These are phyloP conservation scores for Lophius piscatorius DNA, from an alignment of 2,113 vertebrate genomes.

Conservation along the genomic window DNA sequence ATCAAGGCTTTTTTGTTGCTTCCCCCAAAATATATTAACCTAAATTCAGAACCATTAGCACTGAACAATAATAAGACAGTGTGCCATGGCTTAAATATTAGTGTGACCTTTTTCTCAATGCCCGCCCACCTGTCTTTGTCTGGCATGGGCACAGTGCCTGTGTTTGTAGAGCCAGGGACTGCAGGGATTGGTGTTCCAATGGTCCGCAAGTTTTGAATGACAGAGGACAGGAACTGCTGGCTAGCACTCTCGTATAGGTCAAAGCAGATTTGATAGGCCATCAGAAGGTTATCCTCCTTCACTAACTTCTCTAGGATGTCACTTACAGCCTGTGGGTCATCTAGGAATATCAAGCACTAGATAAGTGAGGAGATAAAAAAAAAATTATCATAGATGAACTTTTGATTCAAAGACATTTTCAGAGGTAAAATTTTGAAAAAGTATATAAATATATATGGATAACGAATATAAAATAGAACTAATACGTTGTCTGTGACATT, in stretches of 20 bases:
- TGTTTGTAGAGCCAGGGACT: conserved; percentile 96
- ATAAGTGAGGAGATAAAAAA: conserved; percentile 4
- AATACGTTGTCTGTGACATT: not conserved
- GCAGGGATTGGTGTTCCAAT: conserved; percentile 94
- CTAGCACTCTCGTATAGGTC: conserved; percentile 98
- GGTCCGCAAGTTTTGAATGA: conserved; percentile 94
- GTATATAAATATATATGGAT: not conserved
- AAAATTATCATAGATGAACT: not conserved
- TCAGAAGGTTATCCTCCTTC: conserved; percentile 97
- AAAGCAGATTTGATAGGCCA: conserved; percentile 99
- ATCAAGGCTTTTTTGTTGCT: not conserved
- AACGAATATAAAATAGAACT: not conserved
- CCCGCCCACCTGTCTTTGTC: conserved; percentile 90
- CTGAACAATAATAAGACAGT: not conserved
- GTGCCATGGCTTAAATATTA: not conserved
- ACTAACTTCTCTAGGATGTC: conserved; percentile 98
- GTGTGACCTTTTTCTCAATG: not conserved
- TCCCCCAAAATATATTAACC: not conserved
- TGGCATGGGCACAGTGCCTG: conserved; percentile 87
- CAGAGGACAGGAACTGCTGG: conserved; percentile 97
- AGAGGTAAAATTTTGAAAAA: not conserved
- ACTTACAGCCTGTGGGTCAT: conserved; percentile 97
- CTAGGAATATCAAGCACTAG: conserved; percentile 98
- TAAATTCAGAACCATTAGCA: not conserved
- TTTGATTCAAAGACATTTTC: not conserved